These are phyloP conservation scores for Cyaniris semiargus DNA, from an alignment of 2,888 invertebrate genomes.

Conservation along the genomic window DNA sequence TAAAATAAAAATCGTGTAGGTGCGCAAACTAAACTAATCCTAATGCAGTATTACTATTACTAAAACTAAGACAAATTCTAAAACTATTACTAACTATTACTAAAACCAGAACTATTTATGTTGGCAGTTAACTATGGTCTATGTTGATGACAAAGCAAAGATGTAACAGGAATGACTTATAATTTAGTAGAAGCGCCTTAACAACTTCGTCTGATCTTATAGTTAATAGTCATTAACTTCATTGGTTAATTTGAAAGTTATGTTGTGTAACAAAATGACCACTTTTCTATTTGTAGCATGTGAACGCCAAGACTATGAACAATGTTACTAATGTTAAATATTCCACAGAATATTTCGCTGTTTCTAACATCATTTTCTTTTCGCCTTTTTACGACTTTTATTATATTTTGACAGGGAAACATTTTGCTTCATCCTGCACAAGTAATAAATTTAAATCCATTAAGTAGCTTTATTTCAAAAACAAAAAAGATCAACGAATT, in stretches of 20 bases:
- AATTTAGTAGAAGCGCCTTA: too few relatives aligned
- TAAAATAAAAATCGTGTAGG: too few relatives aligned
- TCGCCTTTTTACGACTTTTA: not conserved
- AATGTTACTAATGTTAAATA: not conserved
- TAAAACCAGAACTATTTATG: too few relatives aligned
- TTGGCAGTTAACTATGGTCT: too few relatives aligned
- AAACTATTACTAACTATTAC: too few relatives aligned
- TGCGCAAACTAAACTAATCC: too few relatives aligned
- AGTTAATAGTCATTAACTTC: not conserved
- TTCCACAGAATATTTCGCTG: not conserved
- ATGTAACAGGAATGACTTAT: too few relatives aligned
- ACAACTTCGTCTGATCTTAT: not conserved
- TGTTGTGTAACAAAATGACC: conserved; percentile 10
- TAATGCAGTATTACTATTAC: too few relatives aligned
- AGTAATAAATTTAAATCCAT: not conserved
- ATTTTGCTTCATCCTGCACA: not conserved
- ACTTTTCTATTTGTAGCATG: conserved; percentile 12
- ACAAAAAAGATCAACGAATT: not conserved
- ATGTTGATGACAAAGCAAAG: too few relatives aligned
- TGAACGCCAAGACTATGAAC: not conserved
- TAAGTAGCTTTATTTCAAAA: not conserved
- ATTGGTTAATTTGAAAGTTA: conserved; percentile 22
- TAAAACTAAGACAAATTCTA: too few relatives aligned
- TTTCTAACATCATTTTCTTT: not conserved
- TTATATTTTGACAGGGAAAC: not conserved